These are phyloP conservation scores for Lycaena phlaeas DNA, from an alignment of 2,888 invertebrate species.

Conservation along the genomic window DNA sequence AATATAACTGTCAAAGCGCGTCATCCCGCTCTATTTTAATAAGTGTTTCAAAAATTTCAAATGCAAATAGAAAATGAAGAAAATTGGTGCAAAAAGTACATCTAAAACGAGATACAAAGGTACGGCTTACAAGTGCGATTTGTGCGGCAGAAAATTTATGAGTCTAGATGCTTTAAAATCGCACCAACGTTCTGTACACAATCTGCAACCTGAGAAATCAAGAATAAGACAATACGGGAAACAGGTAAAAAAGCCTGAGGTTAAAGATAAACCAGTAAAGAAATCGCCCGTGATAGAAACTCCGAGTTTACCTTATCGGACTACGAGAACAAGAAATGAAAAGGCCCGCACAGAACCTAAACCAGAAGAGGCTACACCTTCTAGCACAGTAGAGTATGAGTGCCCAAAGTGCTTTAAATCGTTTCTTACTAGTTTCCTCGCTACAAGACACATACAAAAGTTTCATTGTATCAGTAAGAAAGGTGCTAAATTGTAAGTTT, in stretches of 20 bases:
- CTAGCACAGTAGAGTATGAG: conserved; percentile 32
- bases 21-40: conserved; percentile 15
- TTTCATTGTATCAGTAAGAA: conserved; percentile 30
- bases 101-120: conserved; percentile 30
- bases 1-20: conserved; percentile 24
- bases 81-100: conserved; percentile 41
- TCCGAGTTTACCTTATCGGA: not conserved
- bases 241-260: conserved; percentile 16
- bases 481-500: conserved; percentile 39
- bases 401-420: conserved; percentile 39
- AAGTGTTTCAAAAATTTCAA: conserved; percentile 9
- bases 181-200: conserved; percentile 32
- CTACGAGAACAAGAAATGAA: not conserved
- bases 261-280: conserved; percentile 10
- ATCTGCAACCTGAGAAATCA: conserved; percentile 15
- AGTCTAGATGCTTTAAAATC: conserved; percentile 29
- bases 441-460: conserved; percentile 44
- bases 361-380: not conserved
- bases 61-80: conserved; percentile 19
- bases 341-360: not conserved
- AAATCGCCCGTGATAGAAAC: not conserved
- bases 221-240: conserved; percentile 15
- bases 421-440: conserved; percentile 36
- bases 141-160: conserved; percentile 35
- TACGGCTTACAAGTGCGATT: conserved; percentile 32